These are phyloP conservation scores for Drosophila auraria DNA, from an alignment of 1,140 invertebrate genomes.

Conservation along the genomic window DNA sequence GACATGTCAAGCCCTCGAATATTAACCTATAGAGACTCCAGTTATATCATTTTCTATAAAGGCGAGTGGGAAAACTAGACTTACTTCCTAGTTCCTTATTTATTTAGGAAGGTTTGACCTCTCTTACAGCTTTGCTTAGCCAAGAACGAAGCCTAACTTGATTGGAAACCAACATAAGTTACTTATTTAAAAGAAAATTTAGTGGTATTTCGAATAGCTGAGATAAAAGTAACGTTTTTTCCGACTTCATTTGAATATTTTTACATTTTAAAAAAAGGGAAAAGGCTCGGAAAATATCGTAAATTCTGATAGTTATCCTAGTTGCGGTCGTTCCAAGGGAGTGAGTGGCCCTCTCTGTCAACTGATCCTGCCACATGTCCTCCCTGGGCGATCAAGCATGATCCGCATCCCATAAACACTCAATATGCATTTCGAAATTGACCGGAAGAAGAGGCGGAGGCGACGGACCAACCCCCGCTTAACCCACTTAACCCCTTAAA, in stretches of 20 bases:
- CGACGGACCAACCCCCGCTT: slow-evolving; percentile 20
- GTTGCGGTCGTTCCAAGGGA: slow-evolving; percentile 18
- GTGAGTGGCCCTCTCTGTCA: not conserved
- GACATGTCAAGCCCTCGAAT: not conserved
- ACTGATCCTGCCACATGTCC: slow-evolving; percentile 22
- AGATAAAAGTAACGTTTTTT: not conserved
- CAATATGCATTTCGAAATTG: slow-evolving; percentile 77
- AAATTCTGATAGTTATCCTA: slow-evolving; percentile 7
- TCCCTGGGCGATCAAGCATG: slow-evolving; percentile 64
- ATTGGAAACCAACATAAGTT: too few relatives aligned
- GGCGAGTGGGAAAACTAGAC: too few relatives aligned
- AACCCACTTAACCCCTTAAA: slow-evolving; percentile 51
- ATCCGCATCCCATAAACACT: slow-evolving; percentile 78
- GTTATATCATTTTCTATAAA: too few relatives aligned
- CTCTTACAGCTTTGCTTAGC: not conserved
- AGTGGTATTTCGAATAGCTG: not conserved
- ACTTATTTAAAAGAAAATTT: not conserved
- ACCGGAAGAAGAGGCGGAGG: slow-evolving; percentile 61
- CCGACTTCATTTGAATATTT: not conserved
- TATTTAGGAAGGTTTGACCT: too few relatives aligned
- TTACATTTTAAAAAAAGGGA: not conserved
- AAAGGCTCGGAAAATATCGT: not conserved
- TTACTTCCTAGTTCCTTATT: too few relatives aligned
- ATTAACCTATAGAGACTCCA: not conserved
- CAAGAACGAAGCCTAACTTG: not conserved